Conservation (phyloP, 2,797 vertebrate genomes). For the Sphenodon punctatus region DNA sequence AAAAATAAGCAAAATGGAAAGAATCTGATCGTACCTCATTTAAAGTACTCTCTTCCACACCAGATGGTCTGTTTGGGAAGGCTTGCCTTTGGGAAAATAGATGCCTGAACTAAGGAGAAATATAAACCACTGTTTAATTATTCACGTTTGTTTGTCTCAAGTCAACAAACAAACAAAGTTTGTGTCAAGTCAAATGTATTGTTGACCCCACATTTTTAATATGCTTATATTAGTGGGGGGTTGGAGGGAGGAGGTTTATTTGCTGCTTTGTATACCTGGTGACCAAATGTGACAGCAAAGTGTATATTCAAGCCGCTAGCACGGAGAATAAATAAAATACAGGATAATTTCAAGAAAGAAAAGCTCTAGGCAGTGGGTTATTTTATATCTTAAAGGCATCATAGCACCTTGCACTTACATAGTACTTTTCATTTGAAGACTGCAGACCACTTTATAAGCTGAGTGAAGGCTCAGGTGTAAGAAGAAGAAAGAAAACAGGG, state of each 20-base stretch:
- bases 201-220: constrained; percentile 14
- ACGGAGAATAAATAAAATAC: constrained; percentile 10
- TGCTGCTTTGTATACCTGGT: constrained; percentile 20
- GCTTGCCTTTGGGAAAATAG: constrained; percentile 40
- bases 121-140: constrained; percentile 33
- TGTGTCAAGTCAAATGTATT: constrained; percentile 7
- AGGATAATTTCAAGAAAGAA: background rate
- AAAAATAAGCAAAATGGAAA: constrained; percentile 40
- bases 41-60: constrained; percentile 45
- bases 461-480: background rate
- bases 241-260: no score
- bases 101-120: constrained; percentile 48
- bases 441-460: no score
- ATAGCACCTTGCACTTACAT: no score
- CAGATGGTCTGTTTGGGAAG: constrained; percentile 35
- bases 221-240: background rate
- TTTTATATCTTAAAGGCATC: background rate
- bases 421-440: no score
- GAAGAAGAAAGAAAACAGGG: background rate
- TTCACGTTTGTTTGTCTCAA: constrained; percentile 53
- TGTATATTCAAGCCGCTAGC: background rate
- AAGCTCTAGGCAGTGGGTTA: background rate
- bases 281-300: constrained; percentile 11
- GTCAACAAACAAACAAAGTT: no score
- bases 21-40: constrained; percentile 47